A percentile compares a stretch with the other conserved stretches of the same genome.
These are phyloP conservation scores for Ernsta delagoae DNA, from an alignment of 2,888 invertebrate genomes.

Conservation along the genomic window DNA sequence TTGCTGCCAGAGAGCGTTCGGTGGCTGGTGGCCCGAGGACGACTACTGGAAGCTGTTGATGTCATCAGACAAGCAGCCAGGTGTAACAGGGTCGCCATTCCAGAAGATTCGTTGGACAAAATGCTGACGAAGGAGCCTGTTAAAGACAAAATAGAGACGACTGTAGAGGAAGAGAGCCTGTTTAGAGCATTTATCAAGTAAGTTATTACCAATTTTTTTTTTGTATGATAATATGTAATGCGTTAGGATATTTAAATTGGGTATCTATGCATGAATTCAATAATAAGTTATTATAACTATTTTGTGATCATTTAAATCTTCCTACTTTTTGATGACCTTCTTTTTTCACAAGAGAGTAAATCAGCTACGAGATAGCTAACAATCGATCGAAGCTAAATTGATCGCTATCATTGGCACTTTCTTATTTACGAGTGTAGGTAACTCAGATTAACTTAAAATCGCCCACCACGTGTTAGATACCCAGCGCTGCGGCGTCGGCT, in stretches of 20 bases:
- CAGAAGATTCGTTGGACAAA: slow-evolving; percentile 77
- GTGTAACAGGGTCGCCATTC: slow-evolving; percentile 81
- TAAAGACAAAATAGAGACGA: slow-evolving; percentile 51
- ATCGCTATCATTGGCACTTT: no score
- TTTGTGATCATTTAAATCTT: no score
- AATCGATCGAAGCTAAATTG: no score
- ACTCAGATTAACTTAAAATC: no score
- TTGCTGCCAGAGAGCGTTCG: slow-evolving; percentile 90
- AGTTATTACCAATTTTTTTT: slow-evolving; percentile 42
- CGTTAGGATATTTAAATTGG: no score
- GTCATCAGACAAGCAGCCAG: slow-evolving; percentile 86
- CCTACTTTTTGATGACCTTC: no score
- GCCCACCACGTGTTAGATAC: slow-evolving; percentile 53
- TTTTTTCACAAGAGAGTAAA: no score
- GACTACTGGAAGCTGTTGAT: slow-evolving; percentile 85
- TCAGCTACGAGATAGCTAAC: no score
- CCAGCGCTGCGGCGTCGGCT: slow-evolving; percentile 67
- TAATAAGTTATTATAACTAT: not conserved
- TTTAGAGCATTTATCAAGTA: slow-evolving; percentile 66
- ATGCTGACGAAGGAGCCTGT: slow-evolving; percentile 61
- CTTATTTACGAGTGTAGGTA: no score
- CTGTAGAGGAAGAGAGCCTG: slow-evolving; percentile 63
- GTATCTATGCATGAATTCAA: no score
- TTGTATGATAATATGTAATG: no score
- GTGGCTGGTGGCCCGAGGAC: slow-evolving; percentile 89